Evolutionary conservation across 2,113 vertebrate species (phyloP).

Genomic region (Tachuris rubrigastra): DNA sequence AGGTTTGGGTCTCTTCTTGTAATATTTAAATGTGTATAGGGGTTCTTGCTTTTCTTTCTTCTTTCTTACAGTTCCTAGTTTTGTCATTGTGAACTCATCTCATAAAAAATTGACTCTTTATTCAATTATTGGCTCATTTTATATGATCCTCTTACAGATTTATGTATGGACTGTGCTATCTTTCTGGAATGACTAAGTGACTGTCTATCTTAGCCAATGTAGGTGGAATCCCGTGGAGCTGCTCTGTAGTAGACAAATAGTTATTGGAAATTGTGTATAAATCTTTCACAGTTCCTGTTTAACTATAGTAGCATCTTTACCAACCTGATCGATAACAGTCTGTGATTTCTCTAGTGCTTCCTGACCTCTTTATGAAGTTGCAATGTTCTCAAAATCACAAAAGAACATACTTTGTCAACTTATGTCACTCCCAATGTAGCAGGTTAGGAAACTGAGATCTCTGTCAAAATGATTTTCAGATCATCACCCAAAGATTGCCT

Average conservation of each 20-base stretch:
- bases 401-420: neutral
- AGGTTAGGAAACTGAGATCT: slow-evolving; percentile 16
- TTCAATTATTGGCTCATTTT: neutral
- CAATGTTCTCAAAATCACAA: slow-evolving; percentile 3
- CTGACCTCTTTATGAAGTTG: neutral
- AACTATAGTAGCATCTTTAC: neutral
- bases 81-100: neutral
- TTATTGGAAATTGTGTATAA: neutral
- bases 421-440: neutral
- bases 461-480: slow-evolving; percentile 19
- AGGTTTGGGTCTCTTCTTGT: neutral
- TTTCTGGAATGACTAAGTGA: neutral
- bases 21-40: neutral
- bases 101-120: neutral
- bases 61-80: neutral
- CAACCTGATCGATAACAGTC: neutral
- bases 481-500: neutral
- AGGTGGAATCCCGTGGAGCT: neutral
- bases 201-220: neutral
- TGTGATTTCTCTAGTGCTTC: neutral
- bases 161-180: neutral
- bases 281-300: neutral
- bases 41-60: neutral
- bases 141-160: neutral
- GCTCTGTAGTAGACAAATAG: neutral